Percentiles rank a stretch among this genome's conserved stretches.
Evolutionary conservation across 1,140 invertebrate species (phyloP).

Genomic region (Sycobia sp.): DNA sequence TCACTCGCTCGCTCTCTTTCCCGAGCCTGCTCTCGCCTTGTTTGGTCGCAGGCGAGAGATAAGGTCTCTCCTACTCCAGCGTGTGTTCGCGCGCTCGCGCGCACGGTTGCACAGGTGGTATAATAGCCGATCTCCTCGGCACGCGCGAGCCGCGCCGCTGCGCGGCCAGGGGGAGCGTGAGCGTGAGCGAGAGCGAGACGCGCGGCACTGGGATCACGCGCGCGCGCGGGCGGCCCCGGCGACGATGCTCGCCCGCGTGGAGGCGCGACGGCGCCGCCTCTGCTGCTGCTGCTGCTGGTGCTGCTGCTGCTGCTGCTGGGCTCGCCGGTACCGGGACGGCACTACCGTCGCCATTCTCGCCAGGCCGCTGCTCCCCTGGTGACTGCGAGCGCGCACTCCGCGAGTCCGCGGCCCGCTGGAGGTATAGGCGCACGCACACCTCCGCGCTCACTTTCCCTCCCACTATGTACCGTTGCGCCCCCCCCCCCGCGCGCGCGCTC

Average conservation of each 20-base stretch:
- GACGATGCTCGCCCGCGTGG: background rate
- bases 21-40: slow-evolving; percentile 32
- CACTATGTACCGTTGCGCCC: slow-evolving; percentile 16
- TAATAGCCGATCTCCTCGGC: too few species aligned
- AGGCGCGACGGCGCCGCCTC: background rate
- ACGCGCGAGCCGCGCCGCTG: too few species aligned
- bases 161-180: too few species aligned
- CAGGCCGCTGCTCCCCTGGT: slow-evolving; percentile 15
- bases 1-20: too few species aligned
- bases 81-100: too few species aligned
- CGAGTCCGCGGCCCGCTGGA: too few species aligned
- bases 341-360: slow-evolving; percentile 2
- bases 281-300: background rate
- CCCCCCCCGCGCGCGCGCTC: background rate
- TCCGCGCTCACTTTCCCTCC: slow-evolving; percentile 15
- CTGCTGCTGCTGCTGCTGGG: background rate
- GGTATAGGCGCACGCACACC: slow-evolving; percentile 22
- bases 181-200: too few species aligned
- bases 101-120: too few species aligned
- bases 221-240: background rate
- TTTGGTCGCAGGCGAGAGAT: too few species aligned
- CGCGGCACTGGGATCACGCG: too few species aligned
- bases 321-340: background rate
- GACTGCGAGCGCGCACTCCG: slow-evolving; percentile 22
- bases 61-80: too few species aligned